Base-by-base conservation (phyloP, 2,888 invertebrate species). In the Parochlus steinenii region DNA sequence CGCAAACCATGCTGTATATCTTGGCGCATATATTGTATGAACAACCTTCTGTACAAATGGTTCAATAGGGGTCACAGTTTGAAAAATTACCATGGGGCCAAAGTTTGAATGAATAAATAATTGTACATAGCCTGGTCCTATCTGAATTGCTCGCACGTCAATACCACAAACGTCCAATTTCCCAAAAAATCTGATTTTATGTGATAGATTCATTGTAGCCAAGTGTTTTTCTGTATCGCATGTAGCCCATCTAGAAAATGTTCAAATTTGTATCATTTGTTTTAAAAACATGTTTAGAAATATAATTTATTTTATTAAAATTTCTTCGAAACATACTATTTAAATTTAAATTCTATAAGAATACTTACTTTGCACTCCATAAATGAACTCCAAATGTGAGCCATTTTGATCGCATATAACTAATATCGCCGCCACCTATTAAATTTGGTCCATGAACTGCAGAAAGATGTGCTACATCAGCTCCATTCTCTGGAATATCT, bases 401-500 rank as follows among this genome's bases (percentile, higher is more conserved):
- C 20, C 56, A 42, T 31, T 52, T 51, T 10, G 45, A 42, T 23
- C 46, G 48, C 35, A 56, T 52, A 44, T 49, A 53, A 5, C 48
- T 53, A 46, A 65, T 39, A 41, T 53, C 47, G 35, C 58, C 50
- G 15, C 71, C 64, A 37, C 63, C 63, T 17, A 78, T 39, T n/a
- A 70, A 28, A 0, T 63, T 65, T 0, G 72, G 65, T 0, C 70
- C 69, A 45, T 90, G 90, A 0, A 90, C 69, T 0, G 77, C 73
- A 34, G 67, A 67, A 15, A 90, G 62, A 50, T 90, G 90, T 0
- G 79, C 75, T 2, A 79, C 65, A 48, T 90, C 89, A 0, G 86
- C 81, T 0, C 86, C 89, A 47, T 90, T 90, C 52, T 89, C 89
- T 0, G 87, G 85, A 24, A 89, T 79, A 47, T 90, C 87, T 80